A percentile compares a stretch with the other conserved stretches of the same genome.
These are phyloP conservation scores for Cyanoramphus novaezelandiae DNA, from an alignment of 2,113 vertebrate genomes.

Conservation along the genomic window DNA sequence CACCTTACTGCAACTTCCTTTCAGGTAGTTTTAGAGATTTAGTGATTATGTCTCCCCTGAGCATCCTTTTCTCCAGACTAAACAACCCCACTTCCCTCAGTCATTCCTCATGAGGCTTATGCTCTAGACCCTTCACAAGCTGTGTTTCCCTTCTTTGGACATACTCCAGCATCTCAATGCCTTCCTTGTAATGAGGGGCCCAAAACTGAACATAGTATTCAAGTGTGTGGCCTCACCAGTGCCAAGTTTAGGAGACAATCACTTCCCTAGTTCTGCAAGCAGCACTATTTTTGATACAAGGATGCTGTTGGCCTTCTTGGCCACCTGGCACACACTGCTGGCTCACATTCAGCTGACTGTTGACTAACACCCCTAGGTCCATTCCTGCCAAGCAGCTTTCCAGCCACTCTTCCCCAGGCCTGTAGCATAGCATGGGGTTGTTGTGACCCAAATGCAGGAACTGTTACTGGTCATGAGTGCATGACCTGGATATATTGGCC, in stretches of 20 bases:
- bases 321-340: not conserved
- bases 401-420: not conserved
- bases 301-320: not conserved
- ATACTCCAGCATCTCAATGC: not conserved
- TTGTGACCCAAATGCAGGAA: not conserved
- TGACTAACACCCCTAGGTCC: fast-evolving
- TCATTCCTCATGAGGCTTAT: not conserved
- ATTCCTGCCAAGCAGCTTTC: not conserved
- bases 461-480: not conserved
- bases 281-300: not conserved
- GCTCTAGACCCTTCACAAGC: not conserved
- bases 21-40: not conserved
- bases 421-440: not conserved
- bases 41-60: not conserved
- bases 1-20: not conserved
- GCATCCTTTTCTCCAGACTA: not conserved
- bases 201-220: not conserved
- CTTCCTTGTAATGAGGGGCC: not conserved
- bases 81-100: not conserved
- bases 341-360: not conserved
- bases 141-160: not conserved
- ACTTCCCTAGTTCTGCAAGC: not conserved
- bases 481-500: not conserved
- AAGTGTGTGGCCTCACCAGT: not conserved
- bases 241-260: not conserved